A percentile compares a stretch with the other conserved stretches of the same genome.
phyloP scores from a whole-genome alignment of 2,888 invertebrate species.

The Andrena marginata region DNA sequence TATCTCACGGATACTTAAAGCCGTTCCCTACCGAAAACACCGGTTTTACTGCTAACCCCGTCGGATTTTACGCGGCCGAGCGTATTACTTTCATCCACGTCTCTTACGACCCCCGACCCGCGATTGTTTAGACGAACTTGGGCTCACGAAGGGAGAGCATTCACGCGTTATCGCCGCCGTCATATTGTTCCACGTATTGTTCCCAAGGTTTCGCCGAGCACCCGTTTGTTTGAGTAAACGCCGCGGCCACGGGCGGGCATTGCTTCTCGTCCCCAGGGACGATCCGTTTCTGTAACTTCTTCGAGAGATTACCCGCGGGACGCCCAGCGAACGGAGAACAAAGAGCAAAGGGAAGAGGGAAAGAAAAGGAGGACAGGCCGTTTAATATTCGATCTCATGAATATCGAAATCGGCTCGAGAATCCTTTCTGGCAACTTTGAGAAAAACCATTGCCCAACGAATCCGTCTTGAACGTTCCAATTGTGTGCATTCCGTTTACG shows the following conservation, averaged over 20 bases:
- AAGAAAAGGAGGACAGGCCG: neutral
- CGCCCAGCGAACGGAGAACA: constrained; percentile 12
- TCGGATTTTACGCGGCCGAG: neutral
- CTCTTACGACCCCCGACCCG: neutral
- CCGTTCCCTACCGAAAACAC: neutral
- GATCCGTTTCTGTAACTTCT: constrained; percentile 64
- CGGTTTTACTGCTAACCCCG: constrained; percentile 10
- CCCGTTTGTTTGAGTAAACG: constrained; percentile 62
- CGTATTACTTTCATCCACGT: constrained; percentile 10
- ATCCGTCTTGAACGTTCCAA: neutral
- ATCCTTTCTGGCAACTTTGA: constrained; percentile 3
- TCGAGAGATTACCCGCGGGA: constrained; percentile 62
- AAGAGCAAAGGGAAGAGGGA: neutral
- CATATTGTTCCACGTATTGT: constrained; percentile 4
- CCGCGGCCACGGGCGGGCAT: constrained; percentile 55
- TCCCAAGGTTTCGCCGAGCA: constrained; percentile 29
- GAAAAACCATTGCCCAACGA: neutral
- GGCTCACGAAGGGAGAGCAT: neutral
- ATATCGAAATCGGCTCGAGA: neutral
- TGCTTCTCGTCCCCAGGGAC: constrained; percentile 62
- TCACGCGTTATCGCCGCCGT: neutral
- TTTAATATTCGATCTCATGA: constrained; percentile 43
- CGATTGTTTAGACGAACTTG: constrained; percentile 21
- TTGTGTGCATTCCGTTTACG: neutral
- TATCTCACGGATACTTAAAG: neutral